Evolutionary conservation across 2,888 invertebrate genomes (phyloP).

Genomic region (Formica aserva): DNA sequence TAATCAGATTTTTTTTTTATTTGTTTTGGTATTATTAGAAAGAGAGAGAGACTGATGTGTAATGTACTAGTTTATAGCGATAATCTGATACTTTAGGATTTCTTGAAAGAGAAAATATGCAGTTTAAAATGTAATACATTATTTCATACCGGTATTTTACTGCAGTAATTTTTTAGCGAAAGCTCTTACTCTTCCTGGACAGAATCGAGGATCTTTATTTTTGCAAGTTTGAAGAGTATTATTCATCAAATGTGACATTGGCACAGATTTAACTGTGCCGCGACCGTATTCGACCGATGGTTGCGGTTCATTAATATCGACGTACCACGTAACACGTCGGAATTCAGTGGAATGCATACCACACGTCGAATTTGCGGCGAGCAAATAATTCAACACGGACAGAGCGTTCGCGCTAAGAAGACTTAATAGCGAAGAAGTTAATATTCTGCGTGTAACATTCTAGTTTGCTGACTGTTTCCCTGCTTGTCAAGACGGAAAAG

Average conservation of each 20-base stretch:
- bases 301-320: slow-evolving; percentile 73
- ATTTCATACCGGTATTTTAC: neutral
- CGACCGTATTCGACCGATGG: slow-evolving; percentile 63
- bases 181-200: neutral
- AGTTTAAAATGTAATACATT: neutral
- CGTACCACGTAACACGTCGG: slow-evolving; percentile 69
- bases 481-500: neutral
- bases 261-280: slow-evolving; percentile 58
- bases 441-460: slow-evolving; percentile 26
- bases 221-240: slow-evolving; percentile 12
- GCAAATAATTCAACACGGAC: slow-evolving; percentile 65
- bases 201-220: slow-evolving; percentile 10
- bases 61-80: neutral
- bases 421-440: slow-evolving; percentile 63
- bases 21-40: neutral
- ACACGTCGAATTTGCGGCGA: slow-evolving; percentile 70
- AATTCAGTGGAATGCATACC: slow-evolving; percentile 68
- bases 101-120: neutral
- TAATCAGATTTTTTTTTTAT: neutral
- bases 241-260: slow-evolving; percentile 60
- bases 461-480: slow-evolving; percentile 38
- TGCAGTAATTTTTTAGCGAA: neutral
- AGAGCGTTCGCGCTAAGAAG: slow-evolving; percentile 54
- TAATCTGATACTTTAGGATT: neutral
- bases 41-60: too few species aligned